Percentiles rank a stretch among this genome's conserved stretches.
Evolutionary conservation across 2,888 invertebrate genomes (phyloP).

Genomic region (Pachliopta kotzebuea): DNA sequence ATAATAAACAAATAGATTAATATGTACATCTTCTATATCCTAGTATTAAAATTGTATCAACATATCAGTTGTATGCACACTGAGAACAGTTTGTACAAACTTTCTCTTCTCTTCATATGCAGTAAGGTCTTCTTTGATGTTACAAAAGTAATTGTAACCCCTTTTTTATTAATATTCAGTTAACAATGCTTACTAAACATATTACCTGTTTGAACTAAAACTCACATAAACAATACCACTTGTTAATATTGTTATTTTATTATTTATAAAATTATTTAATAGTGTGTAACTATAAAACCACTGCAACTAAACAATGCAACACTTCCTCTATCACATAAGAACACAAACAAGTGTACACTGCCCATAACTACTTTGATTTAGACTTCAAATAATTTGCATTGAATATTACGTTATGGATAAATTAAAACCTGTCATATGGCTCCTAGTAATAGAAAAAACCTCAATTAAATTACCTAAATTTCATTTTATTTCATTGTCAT

Average conservation of each 20-base stretch:
- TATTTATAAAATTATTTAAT: not conserved
- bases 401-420: constrained; percentile 28
- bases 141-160: constrained; percentile 11
- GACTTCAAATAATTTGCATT: constrained; percentile 21
- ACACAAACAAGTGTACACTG: constrained; percentile 42
- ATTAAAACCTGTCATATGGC: constrained; percentile 21
- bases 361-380: constrained; percentile 36
- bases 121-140: constrained; percentile 17
- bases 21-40: too few relatives aligned
- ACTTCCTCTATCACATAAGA: constrained; percentile 29
- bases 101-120: constrained; percentile 41
- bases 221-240: too few relatives aligned
- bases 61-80: not conserved
- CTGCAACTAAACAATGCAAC: constrained; percentile 1
- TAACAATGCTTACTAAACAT: not conserved
- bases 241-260: too few relatives aligned
- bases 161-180: not conserved
- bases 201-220: not conserved
- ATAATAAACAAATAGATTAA: too few relatives aligned
- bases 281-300: not conserved
- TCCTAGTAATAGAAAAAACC: constrained; percentile 19
- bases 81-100: constrained; percentile 34
- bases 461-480: constrained; percentile 60
- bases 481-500: constrained; percentile 77
- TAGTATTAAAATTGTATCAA: too few relatives aligned